phyloP scores from a whole-genome alignment of 2,113 vertebrate species.

The Catharus bicknelli region DNA sequence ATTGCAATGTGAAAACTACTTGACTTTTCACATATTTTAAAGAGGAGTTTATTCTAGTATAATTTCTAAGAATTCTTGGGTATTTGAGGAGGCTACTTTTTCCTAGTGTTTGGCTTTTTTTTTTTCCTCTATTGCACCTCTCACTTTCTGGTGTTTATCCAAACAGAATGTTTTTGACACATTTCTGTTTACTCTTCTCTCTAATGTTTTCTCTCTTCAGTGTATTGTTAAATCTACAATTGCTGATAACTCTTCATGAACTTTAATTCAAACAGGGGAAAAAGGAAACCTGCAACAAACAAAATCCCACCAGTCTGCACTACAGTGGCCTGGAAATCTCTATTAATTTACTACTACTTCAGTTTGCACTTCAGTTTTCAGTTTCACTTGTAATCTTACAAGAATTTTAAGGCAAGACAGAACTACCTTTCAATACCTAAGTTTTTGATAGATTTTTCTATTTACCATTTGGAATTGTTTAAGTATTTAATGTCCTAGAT shows the following conservation, averaged over 20 bases:
- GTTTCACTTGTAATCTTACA: background rate
- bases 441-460: background rate
- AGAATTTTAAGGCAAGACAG: background rate
- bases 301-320: background rate
- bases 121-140: background rate
- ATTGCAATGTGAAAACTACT: background rate
- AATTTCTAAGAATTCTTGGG: background rate
- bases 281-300: fast-evolving
- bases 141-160: background rate
- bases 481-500: background rate
- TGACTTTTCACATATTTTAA: background rate
- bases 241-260: background rate
- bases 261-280: background rate
- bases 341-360: background rate
- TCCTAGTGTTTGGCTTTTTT: background rate
- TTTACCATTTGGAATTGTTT: background rate
- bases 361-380: background rate
- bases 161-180: background rate
- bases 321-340: background rate
- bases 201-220: background rate
- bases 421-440: background rate
- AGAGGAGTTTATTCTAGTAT: background rate
- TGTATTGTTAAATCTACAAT: background rate
- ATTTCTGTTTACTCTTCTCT: background rate
- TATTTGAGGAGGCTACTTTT: background rate